Base-by-base conservation (phyloP, 2,113 vertebrate species). In the Himantopus leucocephalus region DNA sequence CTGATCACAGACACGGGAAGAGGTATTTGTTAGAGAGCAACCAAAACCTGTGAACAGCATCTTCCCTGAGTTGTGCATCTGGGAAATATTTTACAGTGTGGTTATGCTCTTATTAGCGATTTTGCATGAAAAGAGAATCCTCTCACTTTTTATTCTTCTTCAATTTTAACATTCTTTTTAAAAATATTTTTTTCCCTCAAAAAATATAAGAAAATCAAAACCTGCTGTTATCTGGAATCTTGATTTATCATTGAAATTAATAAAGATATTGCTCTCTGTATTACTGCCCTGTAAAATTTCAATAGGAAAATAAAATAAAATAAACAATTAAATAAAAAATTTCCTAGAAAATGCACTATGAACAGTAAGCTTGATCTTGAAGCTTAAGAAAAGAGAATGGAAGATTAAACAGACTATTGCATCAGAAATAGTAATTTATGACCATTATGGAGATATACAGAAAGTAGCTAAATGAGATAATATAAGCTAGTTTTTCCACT, bases 261-360 rank as follows among this genome's bases (percentile, higher is more conserved):
- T 63, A 37, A 37, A 43, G 2, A 27, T 19, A 24, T 30, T 50
- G 8, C 9, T 76, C 24, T 13, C 23, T 47, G 9, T 26, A 27
- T 52, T 50, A 63, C 0, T 66, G 0, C 1, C 1, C 3, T 34
- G 8, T n/a, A 74, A 81, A 81, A 45, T 48, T 68, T 60, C 10
- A 50, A 14, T 8, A 18, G 7, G 12, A 47, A 85, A 50, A 26
- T 10, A 47, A 88, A 55, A 30, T 3, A 37, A 68, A 68, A 34
- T 8, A 52, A 63, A 1, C 3, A 47, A 72, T 50, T 43, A 34
- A 34, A 12, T 47, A 24, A 17, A 52, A 68, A n/a, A 55, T 19
- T 52, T 6, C 0, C 7, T 74, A 77, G 13, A 60, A 55, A 52
- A 29, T 15, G 13, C 13, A 23, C 2, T 41, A 16, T 19, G 63